Percentiles rank a stretch among this genome's conserved stretches.
phyloP scores from a whole-genome alignment of 2,888 invertebrate genomes.

The Ochlodes sylvanus region DNA sequence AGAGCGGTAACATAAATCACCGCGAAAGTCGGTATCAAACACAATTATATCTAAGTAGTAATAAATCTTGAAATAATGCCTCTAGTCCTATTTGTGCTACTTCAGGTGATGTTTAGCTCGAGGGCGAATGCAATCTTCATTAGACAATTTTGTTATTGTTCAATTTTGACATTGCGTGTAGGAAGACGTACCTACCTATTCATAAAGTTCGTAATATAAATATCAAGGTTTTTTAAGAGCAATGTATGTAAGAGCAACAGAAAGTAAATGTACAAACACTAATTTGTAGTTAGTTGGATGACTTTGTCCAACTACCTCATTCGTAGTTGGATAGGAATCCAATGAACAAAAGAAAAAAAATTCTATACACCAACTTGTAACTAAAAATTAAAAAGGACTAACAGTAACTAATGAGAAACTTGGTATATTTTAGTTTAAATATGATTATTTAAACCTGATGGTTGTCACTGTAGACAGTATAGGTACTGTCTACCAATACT shows the following conservation, averaged over 20 bases:
- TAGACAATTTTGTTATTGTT: slow-evolving; percentile 50
- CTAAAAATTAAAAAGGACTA: no score
- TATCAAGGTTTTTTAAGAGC: slow-evolving; percentile 1
- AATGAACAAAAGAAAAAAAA: no score
- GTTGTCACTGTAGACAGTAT: no score
- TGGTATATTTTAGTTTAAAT: no score
- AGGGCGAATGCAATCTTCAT: slow-evolving; percentile 78
- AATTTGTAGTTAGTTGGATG: no score
- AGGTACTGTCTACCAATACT: no score
- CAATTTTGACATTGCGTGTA: slow-evolving; percentile 39
- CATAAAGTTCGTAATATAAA: neutral
- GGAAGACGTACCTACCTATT: slow-evolving; percentile 6
- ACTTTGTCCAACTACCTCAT: no score
- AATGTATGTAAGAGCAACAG: neutral
- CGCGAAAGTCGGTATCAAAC: slow-evolving; percentile 67
- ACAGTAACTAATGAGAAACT: no score
- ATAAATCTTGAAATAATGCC: slow-evolving; percentile 81
- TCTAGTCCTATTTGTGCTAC: slow-evolving; percentile 71
- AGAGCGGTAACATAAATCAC: slow-evolving; percentile 77
- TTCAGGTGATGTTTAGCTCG: slow-evolving; percentile 70
- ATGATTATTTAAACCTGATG: no score
- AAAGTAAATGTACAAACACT: no score
- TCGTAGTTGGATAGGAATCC: no score
- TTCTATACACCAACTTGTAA: no score
- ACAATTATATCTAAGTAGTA: slow-evolving; percentile 72